Conservation (phyloP, 53 echinoderm and acorn worm genomes). For the Holothuria scabra region DNA sequence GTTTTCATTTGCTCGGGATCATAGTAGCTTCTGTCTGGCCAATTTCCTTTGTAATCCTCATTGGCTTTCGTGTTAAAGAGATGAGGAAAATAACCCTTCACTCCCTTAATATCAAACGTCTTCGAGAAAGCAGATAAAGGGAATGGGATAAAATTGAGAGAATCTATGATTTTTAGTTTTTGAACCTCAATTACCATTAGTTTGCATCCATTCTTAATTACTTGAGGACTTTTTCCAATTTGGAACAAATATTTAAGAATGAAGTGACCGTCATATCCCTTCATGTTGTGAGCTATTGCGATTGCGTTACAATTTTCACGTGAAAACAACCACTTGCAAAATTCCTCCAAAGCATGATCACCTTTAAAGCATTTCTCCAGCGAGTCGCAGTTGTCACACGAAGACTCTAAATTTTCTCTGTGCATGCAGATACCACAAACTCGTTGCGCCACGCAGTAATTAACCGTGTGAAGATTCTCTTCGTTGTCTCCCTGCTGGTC, state of each 20-base stretch:
- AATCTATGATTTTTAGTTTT: constrained; percentile 33
- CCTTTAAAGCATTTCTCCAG: constrained; percentile 18
- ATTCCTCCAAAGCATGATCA: not conserved
- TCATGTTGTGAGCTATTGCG: constrained; percentile 58
- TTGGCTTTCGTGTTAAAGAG: not conserved
- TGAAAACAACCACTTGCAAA: constrained; percentile 44
- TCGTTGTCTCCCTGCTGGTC: not conserved
- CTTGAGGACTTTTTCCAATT: constrained; percentile 1
- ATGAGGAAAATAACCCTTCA: constrained; percentile 27
- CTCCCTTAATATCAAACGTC: not conserved
- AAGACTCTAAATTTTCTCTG: not conserved
- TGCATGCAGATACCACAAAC: constrained; percentile 23
- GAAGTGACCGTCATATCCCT: constrained; percentile 53
- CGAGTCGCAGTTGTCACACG: too few relatives aligned
- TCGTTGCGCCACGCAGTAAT: constrained; percentile 38
- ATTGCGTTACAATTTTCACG: not conserved
- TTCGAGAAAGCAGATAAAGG: constrained; percentile 6
- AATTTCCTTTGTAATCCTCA: not conserved
- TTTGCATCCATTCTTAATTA: constrained; percentile 39
- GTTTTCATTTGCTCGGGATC: not conserved
- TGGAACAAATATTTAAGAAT: not conserved
- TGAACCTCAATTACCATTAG: constrained; percentile 32
- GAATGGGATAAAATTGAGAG: constrained; percentile 43
- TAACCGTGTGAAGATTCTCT: constrained; percentile 14
- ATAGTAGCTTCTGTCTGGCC: not conserved